Evolutionary conservation across 2,888 invertebrate species (phyloP), one percentile per base, ranked within the genome.

Genomic region (Chalcosyrphus nemorum): DNA sequence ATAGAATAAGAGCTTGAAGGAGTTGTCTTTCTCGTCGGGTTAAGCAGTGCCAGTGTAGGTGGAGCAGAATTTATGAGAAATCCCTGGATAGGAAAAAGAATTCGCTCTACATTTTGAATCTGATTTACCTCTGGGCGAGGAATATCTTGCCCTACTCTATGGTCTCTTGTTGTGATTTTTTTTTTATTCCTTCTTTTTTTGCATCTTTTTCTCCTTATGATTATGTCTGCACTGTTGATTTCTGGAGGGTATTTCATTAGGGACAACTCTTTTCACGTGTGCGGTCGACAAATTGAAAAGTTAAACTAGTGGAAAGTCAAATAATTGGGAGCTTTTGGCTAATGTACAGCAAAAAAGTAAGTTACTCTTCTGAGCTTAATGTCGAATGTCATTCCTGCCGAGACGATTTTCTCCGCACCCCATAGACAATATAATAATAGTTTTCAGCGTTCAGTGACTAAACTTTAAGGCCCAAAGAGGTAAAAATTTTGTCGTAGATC

Each of bases 41-140:
- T 76, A 68, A 76, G 47, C 59, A 68, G 41, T 50, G 29, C 15
- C 17, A 15, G 27, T 45, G 43, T 63, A 61, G 24, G 66, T 38
- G 15, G 57, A 17, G 19, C 11, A 17, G 52, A 75, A 75, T 75
- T 56, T 68, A 80, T 74, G 54, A 11, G 35, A 52, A 52, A 71
- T 50, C 24, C 56, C 63, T 59, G 41, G 9, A 63, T 27, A 57
- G 24, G 17, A 27, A 17, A 27, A 29, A 15, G 59, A 61, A 80
- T 80, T n/a, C 61, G 35, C 21, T 45, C 52, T 13, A 35, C 59
- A 80, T 77, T 63, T 19, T 15, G 15, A 21, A 56, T 63, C 47
- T 70, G 70, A 70, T 70, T 63, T 61, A 38, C 45, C 43, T 43
- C 32, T 24, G 45, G 41, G 21, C 13, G 15, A 11, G 35, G 3